Percentiles rank a stretch among this genome's conserved stretches.
phyloP scores from a whole-genome alignment of 2,888 invertebrate genomes.

The Lithophane socia region DNA sequence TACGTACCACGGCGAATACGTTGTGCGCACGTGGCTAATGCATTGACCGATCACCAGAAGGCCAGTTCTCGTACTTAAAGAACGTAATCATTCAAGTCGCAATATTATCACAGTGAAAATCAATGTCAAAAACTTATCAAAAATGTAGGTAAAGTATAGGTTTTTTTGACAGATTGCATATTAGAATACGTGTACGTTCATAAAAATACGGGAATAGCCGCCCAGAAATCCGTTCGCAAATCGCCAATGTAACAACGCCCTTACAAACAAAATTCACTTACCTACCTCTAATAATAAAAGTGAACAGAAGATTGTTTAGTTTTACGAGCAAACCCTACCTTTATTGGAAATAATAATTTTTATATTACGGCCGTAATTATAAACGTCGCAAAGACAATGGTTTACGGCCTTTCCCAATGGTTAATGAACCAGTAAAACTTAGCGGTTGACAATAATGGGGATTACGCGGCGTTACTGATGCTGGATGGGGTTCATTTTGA shows the following conservation, averaged over 20 bases:
- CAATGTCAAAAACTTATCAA: neutral
- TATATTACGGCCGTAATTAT: slow-evolving; percentile 60
- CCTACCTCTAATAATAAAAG: slow-evolving; percentile 37
- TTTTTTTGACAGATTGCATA: neutral
- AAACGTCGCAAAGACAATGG: slow-evolving; percentile 67
- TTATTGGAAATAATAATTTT: slow-evolving; percentile 65
- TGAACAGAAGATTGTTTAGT: slow-evolving; percentile 45
- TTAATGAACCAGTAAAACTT: slow-evolving; percentile 72
- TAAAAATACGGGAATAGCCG: neutral
- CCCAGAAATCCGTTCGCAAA: neutral
- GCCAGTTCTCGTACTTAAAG: neutral
- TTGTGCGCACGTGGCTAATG: neutral
- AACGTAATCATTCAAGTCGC: neutral
- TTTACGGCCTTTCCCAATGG: slow-evolving; percentile 67
- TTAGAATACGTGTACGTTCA: no score
- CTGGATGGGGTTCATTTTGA: slow-evolving; percentile 49
- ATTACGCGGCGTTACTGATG: slow-evolving; percentile 25
- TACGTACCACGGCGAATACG: neutral
- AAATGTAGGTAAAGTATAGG: neutral
- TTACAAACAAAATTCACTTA: slow-evolving; percentile 34
- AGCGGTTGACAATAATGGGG: slow-evolving; percentile 58
- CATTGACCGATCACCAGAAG: neutral
- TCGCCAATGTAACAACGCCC: neutral
- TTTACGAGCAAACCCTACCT: slow-evolving; percentile 52
- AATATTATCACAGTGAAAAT: neutral